These are phyloP conservation scores for Nemopilema nomurai DNA, from an alignment of 30 jellyfish, hydroid and myxozoan species.

Conservation along the genomic window DNA sequence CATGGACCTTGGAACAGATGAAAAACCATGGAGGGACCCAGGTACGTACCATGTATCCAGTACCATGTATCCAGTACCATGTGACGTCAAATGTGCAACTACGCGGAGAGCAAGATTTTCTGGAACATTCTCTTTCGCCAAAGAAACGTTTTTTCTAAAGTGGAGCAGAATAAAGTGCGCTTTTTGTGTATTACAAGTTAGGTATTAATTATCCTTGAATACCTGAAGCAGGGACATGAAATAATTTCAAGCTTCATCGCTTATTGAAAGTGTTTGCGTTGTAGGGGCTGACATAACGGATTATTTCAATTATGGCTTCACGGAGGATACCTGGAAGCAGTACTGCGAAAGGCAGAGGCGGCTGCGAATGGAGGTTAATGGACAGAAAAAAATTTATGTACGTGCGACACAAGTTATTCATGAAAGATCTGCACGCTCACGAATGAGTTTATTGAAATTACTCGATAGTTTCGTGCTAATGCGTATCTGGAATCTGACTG, in stretches of 20 bases:
- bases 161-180: too few relatives aligned
- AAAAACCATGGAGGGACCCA: constrained; percentile 99
- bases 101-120: too few relatives aligned
- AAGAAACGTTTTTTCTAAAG: too few relatives aligned
- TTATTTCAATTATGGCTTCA: constrained; percentile 95
- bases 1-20: constrained; percentile 96
- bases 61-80: too few relatives aligned
- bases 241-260: not conserved
- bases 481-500: too few relatives aligned
- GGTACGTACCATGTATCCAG: constrained; percentile 53
- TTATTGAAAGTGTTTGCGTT: not conserved
- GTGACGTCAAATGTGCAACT: too few relatives aligned
- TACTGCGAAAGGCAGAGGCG: constrained; percentile 97
- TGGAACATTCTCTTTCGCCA: too few relatives aligned
- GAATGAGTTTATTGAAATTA: too few relatives aligned
- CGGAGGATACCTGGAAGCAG: constrained; percentile 99
- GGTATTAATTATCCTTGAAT: too few relatives aligned
- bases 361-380: constrained; percentile 81
- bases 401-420: not conserved
- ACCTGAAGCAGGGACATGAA: not conserved
- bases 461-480: too few relatives aligned
- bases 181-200: too few relatives aligned
- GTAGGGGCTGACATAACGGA: constrained; percentile 99
- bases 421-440: not conserved
- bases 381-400: constrained; percentile 60